Evolutionary conservation across 2,797 vertebrate species (phyloP).

Genomic region (Poecilia wingei): DNA sequence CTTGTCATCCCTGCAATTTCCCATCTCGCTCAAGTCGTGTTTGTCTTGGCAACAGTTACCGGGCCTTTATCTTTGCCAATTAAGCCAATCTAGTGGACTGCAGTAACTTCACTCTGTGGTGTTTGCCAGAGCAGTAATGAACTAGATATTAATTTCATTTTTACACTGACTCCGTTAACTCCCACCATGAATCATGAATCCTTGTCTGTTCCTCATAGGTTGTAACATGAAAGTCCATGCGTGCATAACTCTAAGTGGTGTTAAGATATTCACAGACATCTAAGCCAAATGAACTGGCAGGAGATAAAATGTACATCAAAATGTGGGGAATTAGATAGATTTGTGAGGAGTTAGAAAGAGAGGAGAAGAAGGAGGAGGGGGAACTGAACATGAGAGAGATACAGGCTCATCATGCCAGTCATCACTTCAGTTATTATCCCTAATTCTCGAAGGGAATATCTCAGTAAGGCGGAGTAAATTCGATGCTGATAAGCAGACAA

Average conservation of each 20-base stretch:
- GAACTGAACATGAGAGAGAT: constrained; percentile 54
- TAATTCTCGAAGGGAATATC: constrained; percentile 75
- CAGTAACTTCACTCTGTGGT: constrained; percentile 36
- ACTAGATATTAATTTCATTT: constrained; percentile 54
- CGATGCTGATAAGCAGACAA: constrained; percentile 72
- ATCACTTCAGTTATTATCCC: constrained; percentile 72
- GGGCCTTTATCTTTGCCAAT: constrained; percentile 62
- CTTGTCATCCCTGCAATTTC: constrained; percentile 54
- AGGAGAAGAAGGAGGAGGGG: constrained; percentile 14
- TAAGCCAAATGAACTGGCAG: constrained; percentile 60
- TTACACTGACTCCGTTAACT: constrained; percentile 29
- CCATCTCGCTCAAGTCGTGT: constrained; percentile 53
- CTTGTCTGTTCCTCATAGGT: constrained; percentile 41
- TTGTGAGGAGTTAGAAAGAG: constrained; percentile 42
- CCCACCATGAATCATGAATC: constrained; percentile 23
- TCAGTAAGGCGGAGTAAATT: constrained; percentile 69
- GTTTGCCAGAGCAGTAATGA: constrained; percentile 63
- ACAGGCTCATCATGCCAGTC: constrained; percentile 69
- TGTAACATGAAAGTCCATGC: constrained; percentile 50
- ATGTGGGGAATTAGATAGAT: constrained; percentile 66
- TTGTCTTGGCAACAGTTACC: constrained; percentile 62
- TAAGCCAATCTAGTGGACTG: constrained; percentile 60
- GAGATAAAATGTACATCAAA: constrained; percentile 69
- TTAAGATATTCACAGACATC: constrained; percentile 52
- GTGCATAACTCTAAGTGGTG: constrained; percentile 23